Base-by-base conservation (phyloP, 2,888 invertebrate genomes). In the Latrodectus hesperus region DNA sequence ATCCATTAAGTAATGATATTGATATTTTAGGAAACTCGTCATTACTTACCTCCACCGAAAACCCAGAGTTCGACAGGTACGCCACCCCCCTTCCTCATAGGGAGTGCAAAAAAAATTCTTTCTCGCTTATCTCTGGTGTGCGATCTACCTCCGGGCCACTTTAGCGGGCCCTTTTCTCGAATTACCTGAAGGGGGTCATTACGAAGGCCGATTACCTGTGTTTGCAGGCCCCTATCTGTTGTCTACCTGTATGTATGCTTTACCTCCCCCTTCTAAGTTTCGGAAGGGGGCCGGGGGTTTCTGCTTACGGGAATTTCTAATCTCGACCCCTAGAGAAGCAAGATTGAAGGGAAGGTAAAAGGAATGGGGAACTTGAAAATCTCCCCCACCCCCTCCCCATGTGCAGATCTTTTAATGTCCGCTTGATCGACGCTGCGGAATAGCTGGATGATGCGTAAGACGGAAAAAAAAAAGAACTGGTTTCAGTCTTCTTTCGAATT, bases 171-270 rank as follows among this genome's bases (percentile, higher is more conserved):
- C n/a, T 60, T 60, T 49, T 67, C 74, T 76, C 64, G 76, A 76
- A 71, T 83, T 83, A 75, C 83, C 83, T 77, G 83, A 60, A 72
- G 77, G 72, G 71, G 26, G 53, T 84, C 84, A 84, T 84, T 83
- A 83, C 55, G 60, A 22, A 16, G 49, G n/a, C 64, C 67, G 75
- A 75, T 83, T 77, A 84, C 77, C 84, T 72, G 76, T 65, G 76
- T 65, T 49, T 38, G 60, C 26, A 76, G 65, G 76, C 83, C 84
- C 84, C 77, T 84, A 84, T 84, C 84, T 76, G 71, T 83, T 74
- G 73, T 65, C 67, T 64, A 60, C 74, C 71, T 82, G 75, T 26
- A 53, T 22, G 75, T 26, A 53, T 14, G 70, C 55, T 11, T 49
- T 6, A 22, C 53, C 53, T 14, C 68, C 67, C 22, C 67, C 16